Base-by-base conservation (phyloP, 2,888 invertebrate species). In the Crematogaster levior region DNA sequence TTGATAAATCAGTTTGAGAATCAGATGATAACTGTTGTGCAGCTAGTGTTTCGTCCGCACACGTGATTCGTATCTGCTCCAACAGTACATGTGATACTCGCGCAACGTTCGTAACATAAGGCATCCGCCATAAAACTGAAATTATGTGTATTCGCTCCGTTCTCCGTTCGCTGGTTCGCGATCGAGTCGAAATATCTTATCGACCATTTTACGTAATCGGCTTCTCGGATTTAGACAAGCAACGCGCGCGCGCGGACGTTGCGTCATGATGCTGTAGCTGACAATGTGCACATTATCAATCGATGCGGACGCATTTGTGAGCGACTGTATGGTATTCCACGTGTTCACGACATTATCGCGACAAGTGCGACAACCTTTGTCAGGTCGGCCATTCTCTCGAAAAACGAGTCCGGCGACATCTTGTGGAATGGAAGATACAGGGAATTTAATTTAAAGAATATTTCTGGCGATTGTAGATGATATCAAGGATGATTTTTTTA, bases 361-460 rank as follows among this genome's bases (percentile, higher is more conserved):
- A 75, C 51, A 21, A 51, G 10, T 65, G 27, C 51, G 3, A 10
- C 2, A 9, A 18, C 2, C 21, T 46, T 24, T n/a, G 15, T 18
- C 51, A 66, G 40, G 51, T 51, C 48, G 15, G 61, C 61, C 48
- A 65, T 27, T 9, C n/a, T 65, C 5, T 10, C 4, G n/a, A 21
- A 10, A 53, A 75, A 53, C 53, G 37, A 65, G 3, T 3, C 7
- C 10, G 15, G 66, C 75, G 75, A 75, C 75, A 75, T 66, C 75
- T 75, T 27, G 75, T 24, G 75, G 66, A n/a, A 15, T 4, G n/a
- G 12, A 12, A n/a, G 53, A 27, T 1, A 30, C 7, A 12, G 5
- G n/a, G 24, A 51, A 43, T 40, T 40, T 24, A 4, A 34, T 46
- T 37, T 9, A 12, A 10, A 37, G 1, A n/a, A 12, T 37, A 37